phyloP scores from a whole-genome alignment of 2,888 invertebrate genomes.

The Nemotelus pantherinus region DNA sequence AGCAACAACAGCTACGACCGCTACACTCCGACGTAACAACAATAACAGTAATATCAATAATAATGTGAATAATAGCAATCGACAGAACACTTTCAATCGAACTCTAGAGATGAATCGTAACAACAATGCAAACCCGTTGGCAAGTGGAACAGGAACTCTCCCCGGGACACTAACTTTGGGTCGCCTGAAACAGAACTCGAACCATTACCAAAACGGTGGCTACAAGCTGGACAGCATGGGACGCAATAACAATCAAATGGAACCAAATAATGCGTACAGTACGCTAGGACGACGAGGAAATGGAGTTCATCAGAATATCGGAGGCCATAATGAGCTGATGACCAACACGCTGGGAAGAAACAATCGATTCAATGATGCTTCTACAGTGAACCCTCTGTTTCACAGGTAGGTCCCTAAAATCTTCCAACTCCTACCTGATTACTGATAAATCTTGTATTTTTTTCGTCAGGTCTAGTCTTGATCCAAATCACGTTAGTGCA shows the following conservation, averaged over 20 bases:
- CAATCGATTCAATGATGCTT: conserved; percentile 68
- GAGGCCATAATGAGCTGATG: conserved; percentile 59
- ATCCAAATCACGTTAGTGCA: conserved; percentile 69
- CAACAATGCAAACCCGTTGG: conserved; percentile 61
- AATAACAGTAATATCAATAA: conserved; percentile 47
- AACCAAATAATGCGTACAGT: conserved; percentile 62
- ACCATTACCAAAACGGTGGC: conserved; percentile 64
- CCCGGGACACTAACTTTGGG: conserved; percentile 63
- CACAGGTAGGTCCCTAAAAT: conserved; percentile 65
- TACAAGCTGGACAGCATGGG: conserved; percentile 62
- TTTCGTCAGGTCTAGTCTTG: conserved; percentile 59
- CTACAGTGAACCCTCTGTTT: conserved; percentile 73
- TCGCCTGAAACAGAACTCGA: conserved; percentile 63
- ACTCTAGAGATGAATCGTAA: conserved; percentile 64
- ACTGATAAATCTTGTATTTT: background rate
- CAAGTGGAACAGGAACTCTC: conserved; percentile 58
- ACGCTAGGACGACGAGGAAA: conserved; percentile 63
- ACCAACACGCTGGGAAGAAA: conserved; percentile 62
- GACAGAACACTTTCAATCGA: conserved; percentile 64
- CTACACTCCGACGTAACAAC: conserved; percentile 65
- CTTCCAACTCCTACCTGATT: conserved; percentile 9
- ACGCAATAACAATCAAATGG: conserved; percentile 59
- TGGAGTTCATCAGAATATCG: conserved; percentile 60
- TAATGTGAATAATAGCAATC: conserved; percentile 57
- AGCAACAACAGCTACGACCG: conserved; percentile 83